Evolutionary conservation across 2,113 vertebrate species (phyloP).

Genomic region (Psammodynastes pulverulentus): DNA sequence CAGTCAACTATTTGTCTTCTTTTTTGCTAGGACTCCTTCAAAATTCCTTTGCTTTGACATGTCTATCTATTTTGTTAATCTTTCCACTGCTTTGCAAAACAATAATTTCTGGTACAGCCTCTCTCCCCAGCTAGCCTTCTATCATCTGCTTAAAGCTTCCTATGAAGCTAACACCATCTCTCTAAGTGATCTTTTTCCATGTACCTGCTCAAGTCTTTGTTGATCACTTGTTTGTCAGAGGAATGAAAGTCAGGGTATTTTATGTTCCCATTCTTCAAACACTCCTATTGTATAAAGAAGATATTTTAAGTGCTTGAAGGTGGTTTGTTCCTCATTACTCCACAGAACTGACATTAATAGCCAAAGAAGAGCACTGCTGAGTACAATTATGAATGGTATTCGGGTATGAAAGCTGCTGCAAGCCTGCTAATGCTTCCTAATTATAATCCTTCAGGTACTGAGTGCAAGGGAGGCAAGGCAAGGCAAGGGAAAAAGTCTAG

Average conservation of each 20-base stretch:
- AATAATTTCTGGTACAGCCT: neutral
- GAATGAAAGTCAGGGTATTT: slow-evolving; percentile 70
- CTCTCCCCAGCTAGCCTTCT: neutral
- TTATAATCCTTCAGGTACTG: slow-evolving; percentile 76
- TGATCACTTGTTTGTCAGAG: slow-evolving; percentile 55
- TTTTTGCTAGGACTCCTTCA: neutral
- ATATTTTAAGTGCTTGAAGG: slow-evolving; percentile 81
- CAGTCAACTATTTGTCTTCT: neutral
- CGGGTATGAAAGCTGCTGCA: slow-evolving; percentile 81
- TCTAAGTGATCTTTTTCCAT: slow-evolving; percentile 16
- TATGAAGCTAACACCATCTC: neutral
- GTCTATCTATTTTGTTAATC: neutral
- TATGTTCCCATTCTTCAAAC: slow-evolving; percentile 77
- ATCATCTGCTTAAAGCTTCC: neutral
- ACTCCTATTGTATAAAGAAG: slow-evolving; percentile 74
- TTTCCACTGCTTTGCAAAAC: neutral
- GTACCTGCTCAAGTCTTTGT: slow-evolving; percentile 8
- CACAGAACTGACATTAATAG: slow-evolving; percentile 86
- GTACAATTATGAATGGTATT: slow-evolving; percentile 80
- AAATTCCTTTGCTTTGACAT: neutral
- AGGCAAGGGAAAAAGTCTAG: slow-evolving; percentile 36
- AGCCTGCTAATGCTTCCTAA: slow-evolving; percentile 82
- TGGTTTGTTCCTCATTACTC: slow-evolving; percentile 84
- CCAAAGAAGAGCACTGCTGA: slow-evolving; percentile 79
- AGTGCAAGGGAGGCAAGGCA: slow-evolving; percentile 60